Percentiles rank a stretch among this genome's conserved stretches.
phyloP scores from a whole-genome alignment of 1,140 invertebrate species.

The Rhopalosiphum maidis region DNA sequence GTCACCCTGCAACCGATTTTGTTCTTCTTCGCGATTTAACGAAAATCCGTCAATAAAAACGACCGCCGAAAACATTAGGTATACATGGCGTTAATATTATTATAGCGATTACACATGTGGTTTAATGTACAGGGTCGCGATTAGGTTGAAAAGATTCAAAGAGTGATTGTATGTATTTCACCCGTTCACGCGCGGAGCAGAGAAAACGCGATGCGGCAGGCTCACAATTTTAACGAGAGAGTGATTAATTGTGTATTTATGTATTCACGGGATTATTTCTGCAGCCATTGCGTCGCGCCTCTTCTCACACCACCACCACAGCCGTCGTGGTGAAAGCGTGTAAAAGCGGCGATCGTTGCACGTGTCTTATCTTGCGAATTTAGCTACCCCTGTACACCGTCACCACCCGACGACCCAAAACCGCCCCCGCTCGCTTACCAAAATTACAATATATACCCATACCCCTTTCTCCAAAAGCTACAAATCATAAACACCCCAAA shows the following conservation, averaged over 20 bases:
- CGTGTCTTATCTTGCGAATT: constrained; percentile 56
- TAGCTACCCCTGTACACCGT: neutral
- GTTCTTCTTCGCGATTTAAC: neutral
- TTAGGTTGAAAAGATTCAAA: neutral
- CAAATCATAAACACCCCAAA: constrained; percentile 54
- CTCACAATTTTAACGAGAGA: constrained; percentile 33
- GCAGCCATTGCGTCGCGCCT: neutral
- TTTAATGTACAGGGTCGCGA: neutral
- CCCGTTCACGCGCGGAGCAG: neutral
- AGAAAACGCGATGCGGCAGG: no score
- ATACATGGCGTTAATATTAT: neutral
- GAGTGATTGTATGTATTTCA: neutral
- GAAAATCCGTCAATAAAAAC: neutral
- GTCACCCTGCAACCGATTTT: neutral
- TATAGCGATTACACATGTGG: neutral
- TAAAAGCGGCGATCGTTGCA: constrained; percentile 10
- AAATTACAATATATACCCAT: constrained; percentile 39
- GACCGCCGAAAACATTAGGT: neutral
- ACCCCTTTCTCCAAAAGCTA: constrained; percentile 46
- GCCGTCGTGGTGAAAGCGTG: neutral
- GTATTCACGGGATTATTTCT: constrained; percentile 56
- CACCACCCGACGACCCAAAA: neutral
- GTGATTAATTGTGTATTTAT: constrained; percentile 58
- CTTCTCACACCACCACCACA: neutral
- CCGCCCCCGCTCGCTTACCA: neutral